A percentile compares a stretch with the other conserved stretches of the same genome.
Evolutionary conservation across 2,113 vertebrate genomes (phyloP).

Genomic region (Thunnus maccoyii): DNA sequence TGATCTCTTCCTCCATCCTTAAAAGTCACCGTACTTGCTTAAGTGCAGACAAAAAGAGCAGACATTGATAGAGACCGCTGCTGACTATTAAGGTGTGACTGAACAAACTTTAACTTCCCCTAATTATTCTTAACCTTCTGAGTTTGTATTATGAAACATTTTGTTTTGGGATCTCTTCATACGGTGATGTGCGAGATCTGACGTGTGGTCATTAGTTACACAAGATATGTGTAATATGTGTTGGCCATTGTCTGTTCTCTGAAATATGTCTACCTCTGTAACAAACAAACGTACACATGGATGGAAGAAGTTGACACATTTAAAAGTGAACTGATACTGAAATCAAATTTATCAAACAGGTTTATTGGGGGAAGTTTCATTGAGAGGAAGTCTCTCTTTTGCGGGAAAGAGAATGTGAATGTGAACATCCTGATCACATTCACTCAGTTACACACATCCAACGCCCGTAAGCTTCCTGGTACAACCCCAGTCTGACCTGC

Average conservation of each 20-base stretch:
- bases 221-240: neutral
- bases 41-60: neutral
- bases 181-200: neutral
- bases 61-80: neutral
- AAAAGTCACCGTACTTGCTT: neutral
- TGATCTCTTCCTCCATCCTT: slow-evolving; percentile 55
- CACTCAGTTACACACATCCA: too few species aligned
- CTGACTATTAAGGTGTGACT: too few species aligned
- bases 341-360: too few species aligned
- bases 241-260: neutral
- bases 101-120: neutral
- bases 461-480: too few species aligned
- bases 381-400: too few species aligned
- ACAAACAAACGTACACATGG: neutral
- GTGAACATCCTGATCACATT: too few species aligned
- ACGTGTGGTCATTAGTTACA: neutral
- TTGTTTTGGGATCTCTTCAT: neutral
- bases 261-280: neutral
- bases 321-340: too few species aligned
- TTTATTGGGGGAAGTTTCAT: too few species aligned
- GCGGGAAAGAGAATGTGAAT: too few species aligned
- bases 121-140: neutral
- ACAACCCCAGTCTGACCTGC: too few species aligned
- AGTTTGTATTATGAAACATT: neutral
- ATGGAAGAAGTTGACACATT: neutral